These are phyloP conservation scores for Xyliphius kryptos DNA, from an alignment of 2,113 vertebrate species.

Conservation along the genomic window DNA sequence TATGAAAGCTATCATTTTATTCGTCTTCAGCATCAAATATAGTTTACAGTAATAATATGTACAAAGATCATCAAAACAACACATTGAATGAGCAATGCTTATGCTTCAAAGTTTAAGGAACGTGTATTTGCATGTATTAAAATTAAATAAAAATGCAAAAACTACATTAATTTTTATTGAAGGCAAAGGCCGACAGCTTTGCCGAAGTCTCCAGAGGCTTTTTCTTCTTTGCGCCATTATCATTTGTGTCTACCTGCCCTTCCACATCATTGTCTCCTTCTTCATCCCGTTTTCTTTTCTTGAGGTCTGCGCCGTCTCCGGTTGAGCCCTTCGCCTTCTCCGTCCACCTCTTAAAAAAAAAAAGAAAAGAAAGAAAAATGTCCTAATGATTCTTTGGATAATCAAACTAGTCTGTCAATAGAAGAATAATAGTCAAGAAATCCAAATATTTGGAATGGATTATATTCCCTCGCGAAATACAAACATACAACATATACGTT, in stretches of 20 bases:
- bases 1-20: constrained; percentile 15
- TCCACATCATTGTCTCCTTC: constrained; percentile 32
- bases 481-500: no score
- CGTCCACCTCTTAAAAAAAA: constrained; percentile 70
- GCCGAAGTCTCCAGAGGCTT: constrained; percentile 63
- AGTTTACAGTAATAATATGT: constrained; percentile 11
- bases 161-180: constrained; percentile 71
- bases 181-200: constrained; percentile 83
- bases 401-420: no score
- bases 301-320: constrained; percentile 59
- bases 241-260: constrained; percentile 46
- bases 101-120: no score
- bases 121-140: no score
- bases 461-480: no score
- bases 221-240: constrained; percentile 67
- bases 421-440: no score
- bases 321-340: constrained; percentile 71
- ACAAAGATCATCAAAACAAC: constrained; percentile 33
- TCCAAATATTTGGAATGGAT: no score
- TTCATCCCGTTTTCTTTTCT: constrained; percentile 71
- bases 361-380: not conserved
- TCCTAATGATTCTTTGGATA: no score
- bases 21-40: constrained; percentile 11
- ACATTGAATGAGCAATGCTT: no score
- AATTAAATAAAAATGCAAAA: no score